Conservation (phyloP, 2,113 vertebrate species). For the Coracopsis vasa region DNA sequence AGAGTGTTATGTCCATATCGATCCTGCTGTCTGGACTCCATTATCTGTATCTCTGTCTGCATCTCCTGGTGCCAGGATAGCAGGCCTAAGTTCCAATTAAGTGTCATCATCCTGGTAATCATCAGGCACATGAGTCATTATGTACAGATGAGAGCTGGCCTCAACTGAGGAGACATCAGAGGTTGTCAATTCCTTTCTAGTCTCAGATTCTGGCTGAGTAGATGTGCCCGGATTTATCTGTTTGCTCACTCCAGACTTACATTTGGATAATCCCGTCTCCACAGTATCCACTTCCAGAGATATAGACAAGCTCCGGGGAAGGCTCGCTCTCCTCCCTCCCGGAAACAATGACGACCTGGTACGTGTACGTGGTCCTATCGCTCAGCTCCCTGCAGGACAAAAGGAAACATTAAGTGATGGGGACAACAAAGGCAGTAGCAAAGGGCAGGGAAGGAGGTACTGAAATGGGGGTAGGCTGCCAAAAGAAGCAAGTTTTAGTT, state of each 20-base stretch:
- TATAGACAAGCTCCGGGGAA: constrained; percentile 82
- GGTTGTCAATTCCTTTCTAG: constrained; percentile 8
- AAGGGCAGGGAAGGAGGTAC: not conserved
- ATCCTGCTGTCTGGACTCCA: constrained; percentile 54
- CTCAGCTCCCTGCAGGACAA: constrained; percentile 81
- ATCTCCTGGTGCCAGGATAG: constrained; percentile 63
- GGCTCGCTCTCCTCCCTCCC: constrained; percentile 84
- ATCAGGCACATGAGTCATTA: constrained; percentile 22
- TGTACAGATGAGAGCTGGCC: constrained; percentile 33
- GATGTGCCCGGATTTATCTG: not conserved
- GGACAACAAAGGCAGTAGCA: not conserved
- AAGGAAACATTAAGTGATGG: not conserved
- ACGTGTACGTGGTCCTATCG: constrained; percentile 79
- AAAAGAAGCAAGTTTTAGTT: not conserved
- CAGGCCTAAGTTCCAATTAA: constrained; percentile 43
- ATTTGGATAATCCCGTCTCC: constrained; percentile 93
- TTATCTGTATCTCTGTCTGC: constrained; percentile 61
- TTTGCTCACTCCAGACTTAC: constrained; percentile 70
- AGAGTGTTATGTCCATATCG: not conserved
- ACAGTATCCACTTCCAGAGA: constrained; percentile 88
- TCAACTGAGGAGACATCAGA: constrained; percentile 18
- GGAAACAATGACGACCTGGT: constrained; percentile 84
- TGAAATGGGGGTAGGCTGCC: not conserved
- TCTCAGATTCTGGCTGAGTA: not conserved
- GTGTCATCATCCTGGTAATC: constrained; percentile 51